Base-by-base conservation (phyloP, 1,140 invertebrate species). In the Eufriesea mexicana region DNA sequence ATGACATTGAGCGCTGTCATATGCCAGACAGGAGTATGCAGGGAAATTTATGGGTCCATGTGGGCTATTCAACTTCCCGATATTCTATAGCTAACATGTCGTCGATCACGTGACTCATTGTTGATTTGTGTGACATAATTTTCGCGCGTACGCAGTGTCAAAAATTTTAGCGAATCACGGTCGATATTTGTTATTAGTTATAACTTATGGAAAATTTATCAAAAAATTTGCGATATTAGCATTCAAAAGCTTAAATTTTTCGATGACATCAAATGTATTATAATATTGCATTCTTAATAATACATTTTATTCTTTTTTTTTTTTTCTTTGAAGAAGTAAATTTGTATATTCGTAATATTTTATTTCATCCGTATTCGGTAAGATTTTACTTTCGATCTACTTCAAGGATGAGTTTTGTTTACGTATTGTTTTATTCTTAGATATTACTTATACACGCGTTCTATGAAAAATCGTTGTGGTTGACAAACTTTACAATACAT, bases 1-100 rank as follows among this genome's bases (percentile, higher is more conserved):
- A 89, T 91, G 88, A 88, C 84, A 90, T 86, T 61, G 74, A 83
- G 84, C 82, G 87, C 84, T 85, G 84, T 89, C 86, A 84, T 84
- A 82, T 86, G 84, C 84, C 67, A 73, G 66, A 84, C 90, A 91
- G 90, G 85, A 72, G 62, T 77, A 88, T 89, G 49, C 25, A 59
- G 16, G 35, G 55, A 25, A 5, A 20, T 59, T 66, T 47, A 55
- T 45, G 28, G 67, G 28, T 47, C 85, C 82, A 66, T 47, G 5
- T n/a, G 16, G 54, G 35, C 49, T 54, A 9, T 4, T 35, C 42
- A 16, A 20, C 57, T 47, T 16, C 67, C 79, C 51, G 62, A 70
- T 57, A 66, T 75, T 75, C 64, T 76, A 23, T 59, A 64, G 18
- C 67, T 67, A 82, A 82, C 62, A 72, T 82, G 68, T 45, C 68